Evolutionary conservation across 2,113 vertebrate species (phyloP).

Genomic region (Solenodon paradoxus): DNA sequence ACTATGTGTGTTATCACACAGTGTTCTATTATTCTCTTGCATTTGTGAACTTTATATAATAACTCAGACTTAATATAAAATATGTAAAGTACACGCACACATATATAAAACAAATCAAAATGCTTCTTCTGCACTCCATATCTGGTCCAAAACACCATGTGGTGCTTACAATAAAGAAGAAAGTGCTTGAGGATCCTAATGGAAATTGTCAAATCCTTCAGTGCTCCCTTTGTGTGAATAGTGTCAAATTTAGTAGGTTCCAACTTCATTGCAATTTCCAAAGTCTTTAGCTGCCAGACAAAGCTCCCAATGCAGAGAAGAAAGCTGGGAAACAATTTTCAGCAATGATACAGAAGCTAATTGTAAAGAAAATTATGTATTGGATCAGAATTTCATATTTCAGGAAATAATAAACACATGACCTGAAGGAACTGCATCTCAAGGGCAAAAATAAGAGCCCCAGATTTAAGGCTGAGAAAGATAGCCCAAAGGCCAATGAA

Average conservation of each 20-base stretch:
- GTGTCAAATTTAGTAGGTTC: background rate
- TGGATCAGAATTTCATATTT: background rate
- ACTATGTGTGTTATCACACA: background rate
- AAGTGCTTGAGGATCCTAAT: background rate
- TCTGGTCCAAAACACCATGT: background rate
- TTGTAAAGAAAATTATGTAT: background rate
- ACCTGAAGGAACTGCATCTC: background rate
- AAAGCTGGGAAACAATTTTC: background rate
- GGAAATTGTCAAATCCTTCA: background rate
- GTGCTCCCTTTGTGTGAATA: background rate
- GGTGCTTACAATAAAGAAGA: background rate
- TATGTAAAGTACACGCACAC: no score
- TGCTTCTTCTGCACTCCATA: background rate
- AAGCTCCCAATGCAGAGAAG: background rate
- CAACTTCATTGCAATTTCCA: background rate
- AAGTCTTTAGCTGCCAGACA: background rate
- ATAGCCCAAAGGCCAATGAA: background rate
- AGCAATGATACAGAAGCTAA: background rate
- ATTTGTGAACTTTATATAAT: background rate
- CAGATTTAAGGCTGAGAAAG: background rate
- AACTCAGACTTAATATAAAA: no score
- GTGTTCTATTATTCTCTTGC: background rate
- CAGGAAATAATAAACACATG: background rate
- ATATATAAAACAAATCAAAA: background rate
- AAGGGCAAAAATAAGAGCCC: background rate